Percentiles rank a stretch among this genome's conserved stretches.
Evolutionary conservation across 2,113 vertebrate species (phyloP).

Genomic region (Proteles cristata): DNA sequence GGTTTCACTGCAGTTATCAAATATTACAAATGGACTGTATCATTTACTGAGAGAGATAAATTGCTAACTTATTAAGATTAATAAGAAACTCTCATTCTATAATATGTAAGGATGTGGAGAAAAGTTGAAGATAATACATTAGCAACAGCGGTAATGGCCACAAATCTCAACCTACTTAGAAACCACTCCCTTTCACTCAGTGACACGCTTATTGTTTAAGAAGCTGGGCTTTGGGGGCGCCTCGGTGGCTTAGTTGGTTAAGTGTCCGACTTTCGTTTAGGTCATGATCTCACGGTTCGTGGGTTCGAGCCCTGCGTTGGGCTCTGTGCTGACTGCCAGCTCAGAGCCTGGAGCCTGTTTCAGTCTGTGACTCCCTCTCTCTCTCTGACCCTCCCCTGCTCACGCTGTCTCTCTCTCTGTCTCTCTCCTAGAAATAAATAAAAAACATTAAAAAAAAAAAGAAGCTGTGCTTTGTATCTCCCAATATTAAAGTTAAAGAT

Average conservation of each 20-base stretch:
- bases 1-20: slow-evolving; percentile 32
- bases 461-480: background rate
- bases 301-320: too few relatives aligned
- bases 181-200: background rate
- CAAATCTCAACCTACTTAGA: background rate
- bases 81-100: slow-evolving; percentile 32
- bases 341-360: too few relatives aligned
- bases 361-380: too few relatives aligned
- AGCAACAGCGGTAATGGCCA: background rate
- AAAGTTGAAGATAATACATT: slow-evolving; percentile 22
- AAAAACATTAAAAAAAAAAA: background rate
- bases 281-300: too few relatives aligned
- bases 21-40: slow-evolving; percentile 52
- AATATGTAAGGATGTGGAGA: background rate
- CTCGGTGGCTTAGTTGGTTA: too few relatives aligned
- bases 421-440: too few relatives aligned
- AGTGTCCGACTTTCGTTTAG: too few relatives aligned
- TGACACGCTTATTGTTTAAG: background rate
- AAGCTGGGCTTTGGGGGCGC: background rate
- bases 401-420: too few relatives aligned
- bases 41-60: slow-evolving; percentile 29
- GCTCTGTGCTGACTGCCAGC: too few relatives aligned
- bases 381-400: too few relatives aligned
- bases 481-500: background rate
- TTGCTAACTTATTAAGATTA: slow-evolving; percentile 44